A percentile compares a stretch with the other conserved stretches of the same genome.
phyloP scores from a whole-genome alignment of 2,797 vertebrate species.

The Orestias chungarensis region DNA sequence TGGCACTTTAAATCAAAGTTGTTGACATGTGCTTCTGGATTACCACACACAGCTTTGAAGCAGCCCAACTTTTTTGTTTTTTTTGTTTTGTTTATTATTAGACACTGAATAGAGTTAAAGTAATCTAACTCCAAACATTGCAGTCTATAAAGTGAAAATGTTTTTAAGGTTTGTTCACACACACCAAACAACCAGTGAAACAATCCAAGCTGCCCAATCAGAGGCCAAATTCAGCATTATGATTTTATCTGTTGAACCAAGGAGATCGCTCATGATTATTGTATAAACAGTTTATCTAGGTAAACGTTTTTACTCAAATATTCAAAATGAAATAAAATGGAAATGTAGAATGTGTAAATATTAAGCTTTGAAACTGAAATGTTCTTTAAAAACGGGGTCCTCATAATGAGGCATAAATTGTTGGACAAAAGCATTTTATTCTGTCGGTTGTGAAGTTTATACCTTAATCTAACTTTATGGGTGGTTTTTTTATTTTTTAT shows the following conservation, averaged over 20 bases:
- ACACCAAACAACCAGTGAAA: not conserved
- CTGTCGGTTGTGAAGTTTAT: not conserved
- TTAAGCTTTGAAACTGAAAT: not conserved
- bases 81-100: not conserved
- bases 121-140: not conserved
- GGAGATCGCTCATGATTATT: not conserved
- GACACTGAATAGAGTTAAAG: not conserved
- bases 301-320: not conserved
- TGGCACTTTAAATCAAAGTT: too few relatives aligned
- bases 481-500: not conserved
- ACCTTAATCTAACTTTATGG: not conserved
- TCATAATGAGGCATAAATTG: not conserved
- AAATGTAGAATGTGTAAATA: not conserved
- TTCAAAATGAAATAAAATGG: not conserved
- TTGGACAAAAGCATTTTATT: not conserved
- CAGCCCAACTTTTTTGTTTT: not conserved
- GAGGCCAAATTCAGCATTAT: not conserved
- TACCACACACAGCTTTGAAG: not conserved
- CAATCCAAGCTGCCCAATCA: not conserved
- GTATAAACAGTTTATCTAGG: not conserved
- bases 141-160: not conserved
- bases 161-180: not conserved
- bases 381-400: not conserved
- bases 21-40: too few relatives aligned
- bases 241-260: not conserved